A percentile compares a stretch with the other conserved stretches of the same genome.
These are phyloP conservation scores for Drosophila longiperda DNA, from an alignment of 2,888 invertebrate genomes.

Conservation along the genomic window DNA sequence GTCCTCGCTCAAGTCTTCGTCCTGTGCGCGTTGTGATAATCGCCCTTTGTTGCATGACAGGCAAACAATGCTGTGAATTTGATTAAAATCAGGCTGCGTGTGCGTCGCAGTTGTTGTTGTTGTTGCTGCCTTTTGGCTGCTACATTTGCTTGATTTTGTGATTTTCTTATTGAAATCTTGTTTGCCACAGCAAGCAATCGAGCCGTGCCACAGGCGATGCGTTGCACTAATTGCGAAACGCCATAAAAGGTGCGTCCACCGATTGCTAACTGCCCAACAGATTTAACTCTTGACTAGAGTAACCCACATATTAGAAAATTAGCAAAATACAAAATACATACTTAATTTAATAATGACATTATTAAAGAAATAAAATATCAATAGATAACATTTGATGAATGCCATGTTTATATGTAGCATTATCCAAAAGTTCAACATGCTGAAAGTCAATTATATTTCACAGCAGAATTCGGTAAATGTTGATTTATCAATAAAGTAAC, in stretches of 20 bases:
- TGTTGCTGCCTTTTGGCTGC: conserved; percentile 53
- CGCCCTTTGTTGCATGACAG: conserved; percentile 78
- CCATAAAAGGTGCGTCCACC: conserved; percentile 52
- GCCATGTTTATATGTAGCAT: not conserved
- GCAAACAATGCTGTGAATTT: conserved; percentile 83
- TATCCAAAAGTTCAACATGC: not conserved
- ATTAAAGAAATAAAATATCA: not conserved
- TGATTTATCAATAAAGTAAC: not conserved
- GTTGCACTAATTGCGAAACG: conserved; percentile 78
- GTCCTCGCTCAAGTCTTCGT: conserved; percentile 41
- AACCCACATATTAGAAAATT: not conserved
- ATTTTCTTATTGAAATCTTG: conserved; percentile 75
- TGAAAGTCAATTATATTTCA: not conserved
- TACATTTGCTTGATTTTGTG: conserved; percentile 58
- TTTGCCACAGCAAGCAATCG: conserved; percentile 51
- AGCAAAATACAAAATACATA: not conserved
- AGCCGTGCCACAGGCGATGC: conserved; percentile 71
- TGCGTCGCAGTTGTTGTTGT: conserved; percentile 52
- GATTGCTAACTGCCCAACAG: conserved; percentile 4
- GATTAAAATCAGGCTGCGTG: conserved; percentile 81
- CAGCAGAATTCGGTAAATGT: not conserved
- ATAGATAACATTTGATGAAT: not conserved
- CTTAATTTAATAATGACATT: not conserved
- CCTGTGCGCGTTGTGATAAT: conserved; percentile 76
- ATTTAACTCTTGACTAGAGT: not conserved